phyloP scores from a whole-genome alignment of 1,140 invertebrate species.

The Oryctes rhinoceros region DNA sequence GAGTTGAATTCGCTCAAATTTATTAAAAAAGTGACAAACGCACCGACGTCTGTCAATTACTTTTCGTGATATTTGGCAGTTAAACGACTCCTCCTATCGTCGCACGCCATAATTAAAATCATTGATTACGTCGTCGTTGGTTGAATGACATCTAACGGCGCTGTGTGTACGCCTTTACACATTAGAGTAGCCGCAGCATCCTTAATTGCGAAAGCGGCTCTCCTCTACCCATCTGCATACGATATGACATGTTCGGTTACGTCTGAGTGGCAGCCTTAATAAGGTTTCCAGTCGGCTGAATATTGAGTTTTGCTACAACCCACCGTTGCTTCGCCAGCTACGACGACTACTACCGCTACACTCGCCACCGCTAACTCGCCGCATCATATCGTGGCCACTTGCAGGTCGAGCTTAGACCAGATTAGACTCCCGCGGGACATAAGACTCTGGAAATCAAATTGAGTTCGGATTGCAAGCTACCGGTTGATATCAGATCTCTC shows the following conservation, averaged over 20 bases:
- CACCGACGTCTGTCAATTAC: constrained; percentile 1
- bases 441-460: constrained; percentile 60
- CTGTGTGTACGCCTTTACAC: constrained; percentile 41
- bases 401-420: constrained; percentile 59
- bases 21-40: not conserved
- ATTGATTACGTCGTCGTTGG: constrained; percentile 38
- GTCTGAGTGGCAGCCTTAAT: constrained; percentile 58
- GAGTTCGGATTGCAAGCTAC: constrained; percentile 56
- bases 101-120: constrained; percentile 43
- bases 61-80: constrained; percentile 18
- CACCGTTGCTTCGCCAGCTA: not conserved
- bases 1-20: not conserved
- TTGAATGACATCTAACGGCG: constrained; percentile 42
- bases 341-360: constrained; percentile 8
- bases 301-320: constrained; percentile 58
- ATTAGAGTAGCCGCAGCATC: constrained; percentile 43
- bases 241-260: constrained; percentile 54
- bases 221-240: constrained; percentile 53
- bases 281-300: constrained; percentile 61
- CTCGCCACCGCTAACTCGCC: constrained; percentile 51
- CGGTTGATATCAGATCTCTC: constrained; percentile 47
- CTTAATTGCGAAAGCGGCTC: constrained; percentile 49
- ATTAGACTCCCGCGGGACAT: constrained; percentile 56
- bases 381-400: constrained; percentile 56
- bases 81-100: not conserved